Conservation (phyloP, 2,888 invertebrate genomes). For the Folsomia candida region DNA sequence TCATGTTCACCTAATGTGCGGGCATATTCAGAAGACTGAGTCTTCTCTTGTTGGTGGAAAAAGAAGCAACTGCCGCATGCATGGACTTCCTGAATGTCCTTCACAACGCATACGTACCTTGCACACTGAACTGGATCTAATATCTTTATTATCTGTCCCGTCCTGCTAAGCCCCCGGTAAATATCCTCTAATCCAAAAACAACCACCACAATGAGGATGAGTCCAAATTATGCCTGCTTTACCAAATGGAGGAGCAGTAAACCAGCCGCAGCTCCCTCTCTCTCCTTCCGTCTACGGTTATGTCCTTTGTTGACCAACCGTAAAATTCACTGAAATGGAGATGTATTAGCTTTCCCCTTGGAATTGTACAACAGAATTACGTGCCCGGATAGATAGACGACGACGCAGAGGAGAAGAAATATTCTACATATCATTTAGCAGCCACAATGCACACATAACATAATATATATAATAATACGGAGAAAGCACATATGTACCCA, state of each 20-base stretch:
- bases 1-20: background rate
- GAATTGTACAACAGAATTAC: conserved; percentile 11
- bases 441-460: background rate
- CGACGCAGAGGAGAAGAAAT: background rate
- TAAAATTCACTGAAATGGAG: conserved; percentile 18
- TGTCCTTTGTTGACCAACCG: conserved; percentile 21
- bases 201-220: conserved; percentile 1
- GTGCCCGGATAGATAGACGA: conserved; percentile 1
- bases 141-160: conserved; percentile 10
- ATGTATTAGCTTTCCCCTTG: conserved; percentile 16
- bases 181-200: conserved; percentile 8
- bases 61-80: background rate
- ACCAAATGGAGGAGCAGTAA: background rate
- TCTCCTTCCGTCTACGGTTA: background rate
- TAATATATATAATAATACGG: no score
- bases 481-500: no score
- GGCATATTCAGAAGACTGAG: background rate
- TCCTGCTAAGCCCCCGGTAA: conserved; percentile 4
- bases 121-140: conserved; percentile 1
- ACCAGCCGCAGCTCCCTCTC: background rate
- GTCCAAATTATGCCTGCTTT: conserved; percentile 5
- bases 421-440: background rate
- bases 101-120: background rate
- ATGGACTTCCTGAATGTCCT: conserved; percentile 6
- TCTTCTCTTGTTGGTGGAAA: background rate